These are phyloP conservation scores for Mirza zaza DNA, from an alignment of 2,113 vertebrate species.

Conservation along the genomic window DNA sequence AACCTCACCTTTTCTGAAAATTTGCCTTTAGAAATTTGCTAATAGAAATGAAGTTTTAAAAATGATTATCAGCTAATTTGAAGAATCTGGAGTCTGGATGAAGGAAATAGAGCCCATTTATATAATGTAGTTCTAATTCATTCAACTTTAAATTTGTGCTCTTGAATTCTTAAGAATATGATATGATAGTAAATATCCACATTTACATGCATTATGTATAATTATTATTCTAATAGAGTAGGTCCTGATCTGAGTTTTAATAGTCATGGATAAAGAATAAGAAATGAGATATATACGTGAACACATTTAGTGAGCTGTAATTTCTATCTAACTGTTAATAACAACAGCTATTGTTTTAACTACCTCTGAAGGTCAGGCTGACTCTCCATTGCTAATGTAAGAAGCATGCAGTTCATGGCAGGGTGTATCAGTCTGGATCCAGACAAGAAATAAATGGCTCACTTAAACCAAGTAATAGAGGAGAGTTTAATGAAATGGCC, in stretches of 20 bases:
- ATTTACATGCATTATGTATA: not conserved
- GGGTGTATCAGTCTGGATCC: not conserved
- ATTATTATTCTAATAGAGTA: not conserved
- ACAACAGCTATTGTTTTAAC: conserved; percentile 20
- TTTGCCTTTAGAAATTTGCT: conserved; percentile 8
- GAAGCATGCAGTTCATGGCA: not conserved
- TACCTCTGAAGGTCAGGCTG: not conserved
- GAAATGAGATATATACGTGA: not conserved
- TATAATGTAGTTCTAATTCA: not conserved
- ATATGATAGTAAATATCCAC: not conserved
- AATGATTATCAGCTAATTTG: conserved; percentile 1
- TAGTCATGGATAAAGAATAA: not conserved
- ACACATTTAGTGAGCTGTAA: conserved; percentile 1
- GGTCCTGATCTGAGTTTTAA: not conserved
- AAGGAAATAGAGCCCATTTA: conserved; percentile 15
- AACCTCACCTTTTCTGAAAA: not conserved
- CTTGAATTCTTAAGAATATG: conserved; percentile 24
- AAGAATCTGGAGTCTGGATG: not conserved
- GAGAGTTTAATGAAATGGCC: not conserved
- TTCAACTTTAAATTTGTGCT: not conserved
- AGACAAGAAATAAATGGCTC: conserved; percentile 31
- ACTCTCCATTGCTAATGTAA: not conserved
- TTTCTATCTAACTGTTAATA: not conserved
- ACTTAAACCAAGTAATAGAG: not conserved
- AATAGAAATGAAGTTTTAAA: conserved; percentile 32